Base-by-base conservation (phyloP, 2,113 vertebrate genomes). In the Benthochromis sp. region DNA sequence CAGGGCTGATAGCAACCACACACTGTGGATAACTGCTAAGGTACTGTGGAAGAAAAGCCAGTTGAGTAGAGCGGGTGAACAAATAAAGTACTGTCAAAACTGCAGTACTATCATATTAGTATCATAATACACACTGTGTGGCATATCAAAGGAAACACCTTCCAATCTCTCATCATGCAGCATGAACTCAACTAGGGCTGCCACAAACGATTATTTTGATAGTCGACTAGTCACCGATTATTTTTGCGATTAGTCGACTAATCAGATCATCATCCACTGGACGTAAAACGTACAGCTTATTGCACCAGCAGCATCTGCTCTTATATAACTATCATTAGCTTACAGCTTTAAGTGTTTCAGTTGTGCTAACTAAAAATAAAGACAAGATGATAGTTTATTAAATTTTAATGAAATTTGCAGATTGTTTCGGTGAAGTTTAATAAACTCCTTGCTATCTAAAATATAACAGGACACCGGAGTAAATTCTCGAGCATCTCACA, bases 371-470 rank as follows among this genome's bases (percentile, higher is more conserved):
- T 50, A 47, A 8, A 0, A 17, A 17, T 50, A 17, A 50, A 50
- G 45, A 17, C 45, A 47, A 47, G 16, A 50, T 50, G 45, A 17
- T 50, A 17, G 16, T 17, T 47, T 47, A 17, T 47, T 4, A 17
- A 0, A 47, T 0, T 17, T 47, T 47, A 47, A 50, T 50, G 2
- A 19, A 0, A 0, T 0, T 0, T 19, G 2, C 16, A 50, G 47
- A 9, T 19, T 19, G 47, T 50, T 19, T 50, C 0, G 1, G 1
- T 50, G 47, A 19, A 50, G 47, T 50, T 19, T 50, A 50, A 50
- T 17, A 50, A 50, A 50, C 47, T 17, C 45, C 16, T 50, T 50
- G 13, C 16, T 50, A 50, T 50, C 45, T 50, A 50, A 47, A 8
- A 4, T 47, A 17, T 47, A 4, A 47, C 45, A 4, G 45, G 45